Evolutionary conservation across 2,888 invertebrate species (phyloP), one percentile per base, ranked within the genome.

Genomic region (Tetropium fuscum): DNA sequence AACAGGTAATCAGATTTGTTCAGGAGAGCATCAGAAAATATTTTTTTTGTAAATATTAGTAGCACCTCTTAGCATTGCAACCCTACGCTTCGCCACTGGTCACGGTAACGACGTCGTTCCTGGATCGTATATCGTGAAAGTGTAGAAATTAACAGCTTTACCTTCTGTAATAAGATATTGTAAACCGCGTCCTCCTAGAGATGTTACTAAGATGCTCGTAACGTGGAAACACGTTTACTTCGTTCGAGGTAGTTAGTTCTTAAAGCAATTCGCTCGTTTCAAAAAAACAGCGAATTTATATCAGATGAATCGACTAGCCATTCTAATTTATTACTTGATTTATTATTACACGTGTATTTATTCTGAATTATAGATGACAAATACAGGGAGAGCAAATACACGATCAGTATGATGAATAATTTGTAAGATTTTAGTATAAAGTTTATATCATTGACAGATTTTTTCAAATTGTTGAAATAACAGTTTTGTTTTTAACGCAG

Each of bases 131-230:
- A 67, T 71, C 70, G 70, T 68, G 63, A 64, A 73, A 73, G 73
- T 73, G 74, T 71, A 71, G 72, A 77, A 76, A 76, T 76, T 75
- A 75, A 76, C 76, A 74, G 73, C 74, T 62, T 55, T 69, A 69
- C 73, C 70, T 72, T 69, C 68, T 69, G 75, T 77, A 77, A 78
- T 76, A 76, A 76, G 75, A 78, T 78, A 78, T 73, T 73, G 74
- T 72, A 65, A 64, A 70, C 62, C 64, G 68, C 59, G 67, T 64
- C 66, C 68, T 60, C 66, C 69, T 62, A 63, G 68, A 70, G 71
- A 71, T 70, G 68, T 67, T 70, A 69, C 68, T 60, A 60, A 69
- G 66, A 64, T 70, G 66, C 67, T 67, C 64, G 69, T 63, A 68
- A 66, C 58, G 57, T 51, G 67, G 70, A 73, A 75, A 75, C 75